A percentile compares a stretch with the other conserved stretches of the same genome.
Conservation (phyloP, 2,888 invertebrate species). For the Perdita meconis region DNA sequence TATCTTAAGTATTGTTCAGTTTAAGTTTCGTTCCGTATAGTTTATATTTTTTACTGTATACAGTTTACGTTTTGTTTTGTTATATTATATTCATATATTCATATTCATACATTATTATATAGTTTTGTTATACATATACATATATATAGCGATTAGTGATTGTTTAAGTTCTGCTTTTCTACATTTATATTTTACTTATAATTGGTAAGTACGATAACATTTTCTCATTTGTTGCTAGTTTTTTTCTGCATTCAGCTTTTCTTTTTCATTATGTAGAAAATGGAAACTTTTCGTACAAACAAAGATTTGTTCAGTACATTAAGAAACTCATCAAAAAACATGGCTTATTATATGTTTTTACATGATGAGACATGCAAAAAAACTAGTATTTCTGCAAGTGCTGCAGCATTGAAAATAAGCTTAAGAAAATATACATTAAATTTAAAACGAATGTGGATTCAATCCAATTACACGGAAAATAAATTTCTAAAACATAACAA, state of each 20-base stretch:
- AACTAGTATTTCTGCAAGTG: background rate
- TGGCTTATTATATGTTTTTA: constrained; percentile 2
- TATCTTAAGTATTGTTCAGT: background rate
- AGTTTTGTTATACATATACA: too few species aligned
- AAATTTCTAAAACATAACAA: background rate
- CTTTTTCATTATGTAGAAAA: background rate
- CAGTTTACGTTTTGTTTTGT: background rate
- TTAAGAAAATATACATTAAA: background rate
- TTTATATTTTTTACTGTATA: background rate
- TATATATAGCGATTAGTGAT: too few species aligned
- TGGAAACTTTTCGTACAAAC: background rate
- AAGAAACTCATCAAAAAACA: background rate
- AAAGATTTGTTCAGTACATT: background rate
- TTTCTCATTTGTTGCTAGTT: background rate
- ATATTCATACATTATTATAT: too few species aligned
- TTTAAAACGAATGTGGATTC: constrained; percentile 4
- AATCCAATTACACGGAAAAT: background rate
- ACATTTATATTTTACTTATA: too few species aligned
- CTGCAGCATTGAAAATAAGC: background rate
- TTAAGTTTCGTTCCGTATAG: background rate
- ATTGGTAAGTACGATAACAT: constrained; percentile 7
- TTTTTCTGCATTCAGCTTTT: background rate
- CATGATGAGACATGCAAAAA: background rate
- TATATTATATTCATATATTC: background rate
- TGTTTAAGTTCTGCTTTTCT: too few species aligned